Conservation (phyloP, 2,797 vertebrate genomes). For the Sandelia bainsii region DNA sequence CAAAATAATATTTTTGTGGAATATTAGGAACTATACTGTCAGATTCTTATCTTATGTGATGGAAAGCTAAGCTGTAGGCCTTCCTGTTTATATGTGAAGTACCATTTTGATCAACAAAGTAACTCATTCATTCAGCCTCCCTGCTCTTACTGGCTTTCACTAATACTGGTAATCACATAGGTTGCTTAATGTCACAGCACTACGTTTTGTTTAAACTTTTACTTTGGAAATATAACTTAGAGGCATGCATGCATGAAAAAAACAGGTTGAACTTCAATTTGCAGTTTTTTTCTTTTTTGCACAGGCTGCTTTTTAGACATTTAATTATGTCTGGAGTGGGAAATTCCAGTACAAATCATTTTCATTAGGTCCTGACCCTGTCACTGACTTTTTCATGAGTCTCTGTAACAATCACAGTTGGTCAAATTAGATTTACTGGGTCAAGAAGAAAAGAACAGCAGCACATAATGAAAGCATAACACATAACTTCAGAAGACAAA, state of each 20-base stretch:
- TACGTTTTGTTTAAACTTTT: slow-evolving; percentile 8
- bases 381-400: slow-evolving; percentile 54
- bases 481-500: slow-evolving; percentile 50
- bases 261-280: slow-evolving; percentile 10
- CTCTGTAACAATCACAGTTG: slow-evolving; percentile 55
- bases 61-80: not conserved
- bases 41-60: slow-evolving; percentile 1
- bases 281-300: not conserved
- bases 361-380: slow-evolving; percentile 56
- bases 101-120: not conserved
- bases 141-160: not conserved
- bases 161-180: not conserved
- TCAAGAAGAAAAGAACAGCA: slow-evolving; percentile 57
- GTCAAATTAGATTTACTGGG: slow-evolving; percentile 64
- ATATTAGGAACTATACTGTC: slow-evolving; percentile 34
- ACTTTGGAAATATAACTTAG: slow-evolving; percentile 10
- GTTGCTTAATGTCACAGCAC: slow-evolving; percentile 16
- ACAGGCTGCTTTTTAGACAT: slow-evolving; percentile 48
- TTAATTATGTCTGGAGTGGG: slow-evolving; percentile 49
- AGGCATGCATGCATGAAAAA: slow-evolving; percentile 14
- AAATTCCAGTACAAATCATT: slow-evolving; percentile 62
- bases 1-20: slow-evolving; percentile 31
- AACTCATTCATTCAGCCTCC: slow-evolving; percentile 14
- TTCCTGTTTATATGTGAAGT: slow-evolving; percentile 10
- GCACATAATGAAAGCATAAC: slow-evolving; percentile 46